Percentiles rank a stretch among this genome's conserved stretches.
phyloP scores from a whole-genome alignment of 1,140 invertebrate genomes.

The Cherax quadricarinatus region DNA sequence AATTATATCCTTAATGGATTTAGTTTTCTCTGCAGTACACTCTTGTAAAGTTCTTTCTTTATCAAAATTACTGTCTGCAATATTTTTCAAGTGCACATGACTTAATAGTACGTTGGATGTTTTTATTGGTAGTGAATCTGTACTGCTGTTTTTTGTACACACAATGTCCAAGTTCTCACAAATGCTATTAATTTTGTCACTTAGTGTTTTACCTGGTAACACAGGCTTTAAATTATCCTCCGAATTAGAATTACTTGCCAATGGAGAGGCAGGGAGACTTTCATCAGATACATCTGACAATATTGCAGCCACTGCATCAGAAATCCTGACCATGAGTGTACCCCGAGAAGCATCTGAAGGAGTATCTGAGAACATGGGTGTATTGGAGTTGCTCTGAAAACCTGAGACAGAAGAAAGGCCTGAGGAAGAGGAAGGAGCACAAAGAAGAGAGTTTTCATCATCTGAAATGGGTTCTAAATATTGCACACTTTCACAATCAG shows the following conservation, averaged over 20 bases:
- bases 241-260: constrained; percentile 30
- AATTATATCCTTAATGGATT: neutral
- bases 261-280: constrained; percentile 53
- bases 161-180: constrained; percentile 47
- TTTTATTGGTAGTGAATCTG: neutral
- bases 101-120: neutral
- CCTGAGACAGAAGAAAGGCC: constrained; percentile 58
- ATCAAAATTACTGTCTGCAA: neutral
- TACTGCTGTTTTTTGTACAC: neutral
- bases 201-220: constrained; percentile 12
- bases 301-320: constrained; percentile 71
- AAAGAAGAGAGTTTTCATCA: constrained; percentile 59
- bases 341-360: constrained; percentile 64
- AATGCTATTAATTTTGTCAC: constrained; percentile 32
- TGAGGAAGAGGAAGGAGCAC: constrained; percentile 40
- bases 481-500: constrained; percentile 20
- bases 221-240: constrained; percentile 20
- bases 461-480: constrained; percentile 58
- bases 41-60: constrained; percentile 16
- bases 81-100: neutral
- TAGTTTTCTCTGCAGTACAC: neutral
- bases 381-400: constrained; percentile 65
- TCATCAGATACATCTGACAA: constrained; percentile 67
- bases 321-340: constrained; percentile 67
- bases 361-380: constrained; percentile 70